These are phyloP conservation scores for Hucho hucho DNA, from an alignment of 2,113 vertebrate species.

Conservation along the genomic window DNA sequence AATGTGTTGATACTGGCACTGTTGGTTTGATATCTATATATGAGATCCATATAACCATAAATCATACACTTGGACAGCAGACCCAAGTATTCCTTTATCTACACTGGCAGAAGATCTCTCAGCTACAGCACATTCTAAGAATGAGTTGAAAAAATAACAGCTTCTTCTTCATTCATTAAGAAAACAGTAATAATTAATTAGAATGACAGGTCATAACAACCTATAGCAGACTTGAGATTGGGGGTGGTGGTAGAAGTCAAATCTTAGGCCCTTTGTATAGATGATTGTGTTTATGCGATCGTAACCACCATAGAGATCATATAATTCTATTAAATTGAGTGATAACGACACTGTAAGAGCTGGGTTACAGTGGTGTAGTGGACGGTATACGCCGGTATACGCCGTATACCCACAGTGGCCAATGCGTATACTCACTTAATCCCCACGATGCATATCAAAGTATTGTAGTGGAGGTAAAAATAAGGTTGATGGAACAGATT, in stretches of 20 bases:
- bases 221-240: neutral
- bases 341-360: too few relatives aligned
- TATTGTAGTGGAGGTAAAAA: too few relatives aligned
- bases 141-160: neutral
- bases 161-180: neutral
- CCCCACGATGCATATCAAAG: too few relatives aligned
- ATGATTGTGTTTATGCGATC: neutral
- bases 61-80: conserved; percentile 17
- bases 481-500: too few relatives aligned
- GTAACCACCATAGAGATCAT: neutral
- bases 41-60: conserved; percentile 9
- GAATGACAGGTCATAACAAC: conserved; percentile 15
- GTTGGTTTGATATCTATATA: conserved; percentile 15
- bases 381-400: too few relatives aligned
- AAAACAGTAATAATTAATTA: conserved; percentile 6
- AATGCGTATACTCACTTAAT: too few relatives aligned
- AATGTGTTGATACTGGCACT: conserved; percentile 32
- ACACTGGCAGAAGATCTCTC: conserved; percentile 12
- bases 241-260: too few relatives aligned
- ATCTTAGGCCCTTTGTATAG: neutral
- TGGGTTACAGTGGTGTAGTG: too few relatives aligned
- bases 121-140: neutral
- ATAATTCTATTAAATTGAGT: neutral
- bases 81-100: conserved; percentile 13
- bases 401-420: too few relatives aligned